Evolutionary conservation across 2,888 invertebrate genomes (phyloP), one percentile per base, ranked within the genome.

Genomic region (Callyntrura sp.): DNA sequence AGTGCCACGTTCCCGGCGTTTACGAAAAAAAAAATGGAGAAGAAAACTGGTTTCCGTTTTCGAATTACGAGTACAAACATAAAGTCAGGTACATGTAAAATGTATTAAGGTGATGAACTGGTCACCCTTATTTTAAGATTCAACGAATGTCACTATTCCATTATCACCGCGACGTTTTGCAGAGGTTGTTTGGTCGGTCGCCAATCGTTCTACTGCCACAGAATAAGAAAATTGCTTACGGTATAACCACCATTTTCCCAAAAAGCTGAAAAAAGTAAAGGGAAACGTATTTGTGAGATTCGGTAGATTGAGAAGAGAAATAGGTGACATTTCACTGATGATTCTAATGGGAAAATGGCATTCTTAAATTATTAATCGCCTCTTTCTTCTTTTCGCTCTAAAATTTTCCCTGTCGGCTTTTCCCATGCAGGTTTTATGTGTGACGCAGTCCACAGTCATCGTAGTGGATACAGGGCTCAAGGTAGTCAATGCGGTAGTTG

Each of bases 331-430:
- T 79, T 14, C 55, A 28, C 55, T 73, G 70, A 85, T 85, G 73
- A 85, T 57, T 70, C 11, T 73, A 57, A 73, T 85, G 85, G 70
- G 57, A 85, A 35, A 73, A 73, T 73, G 55, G 51, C 12, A 43
- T 65, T 73, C 73, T 60, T 85, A 57, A 85, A 85, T 85, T 85
- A 85, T 85, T 85, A 85, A 85, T 85, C 85, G 73, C 85, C 68
- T 68, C 28, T 78, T 60, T 79, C 79, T 9, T 79, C 79, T 9
- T 45, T 79, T 43, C 57, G 17, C 17, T 55, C 43, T 57, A 48
- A 20, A 28, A 14, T 35, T 68, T 73, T 17, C 35, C 43, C 70
- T 43, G 43, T 35, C 17, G 62, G 11, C 25, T 62, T 25, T 23
- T 11, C 62, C 5, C 5, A 9, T n/a, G 23, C 11, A 35, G 28